phyloP scores from a whole-genome alignment of 53 echinoderm and acorn worm species.

The Antedon mediterranea region DNA sequence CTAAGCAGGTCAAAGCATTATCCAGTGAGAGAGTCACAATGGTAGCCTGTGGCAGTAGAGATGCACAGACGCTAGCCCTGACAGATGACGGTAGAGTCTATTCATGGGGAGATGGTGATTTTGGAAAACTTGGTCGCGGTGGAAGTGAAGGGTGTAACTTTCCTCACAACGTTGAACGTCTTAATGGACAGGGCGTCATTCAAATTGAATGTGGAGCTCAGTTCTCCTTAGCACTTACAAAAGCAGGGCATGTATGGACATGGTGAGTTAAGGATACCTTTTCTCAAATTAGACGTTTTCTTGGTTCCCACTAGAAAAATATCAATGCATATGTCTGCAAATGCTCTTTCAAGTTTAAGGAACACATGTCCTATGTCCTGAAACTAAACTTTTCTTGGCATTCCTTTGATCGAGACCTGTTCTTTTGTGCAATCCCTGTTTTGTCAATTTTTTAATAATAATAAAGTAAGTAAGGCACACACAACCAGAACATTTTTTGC shows the following conservation, averaged over 20 bases:
- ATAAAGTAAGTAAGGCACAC: no score
- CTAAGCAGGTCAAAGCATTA: constrained; percentile 76
- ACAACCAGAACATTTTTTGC: no score
- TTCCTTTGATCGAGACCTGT: no score
- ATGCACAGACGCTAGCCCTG: constrained; percentile 79
- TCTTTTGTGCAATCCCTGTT: no score
- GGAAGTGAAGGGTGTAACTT: constrained; percentile 86
- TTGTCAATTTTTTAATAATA: no score
- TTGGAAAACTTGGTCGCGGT: constrained; percentile 90
- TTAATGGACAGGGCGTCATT: constrained; percentile 60
- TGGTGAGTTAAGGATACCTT: no score
- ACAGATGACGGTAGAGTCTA: constrained; percentile 86
- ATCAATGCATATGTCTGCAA: background rate
- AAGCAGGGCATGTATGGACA: constrained; percentile 77
- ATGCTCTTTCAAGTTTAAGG: background rate
- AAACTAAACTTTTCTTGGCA: no score
- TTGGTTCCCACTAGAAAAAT: no score
- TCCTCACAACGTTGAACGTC: constrained; percentile 86
- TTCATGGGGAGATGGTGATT: constrained; percentile 97
- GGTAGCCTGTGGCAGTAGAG: constrained; percentile 88
- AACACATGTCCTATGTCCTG: background rate
- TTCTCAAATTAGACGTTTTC: no score
- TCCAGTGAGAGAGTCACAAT: constrained; percentile 51
- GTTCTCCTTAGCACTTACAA: constrained; percentile 83
- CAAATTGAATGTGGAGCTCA: constrained; percentile 97